These are phyloP conservation scores for Bradypus variegatus DNA, from an alignment of 2,797 vertebrate genomes.

Conservation along the genomic window DNA sequence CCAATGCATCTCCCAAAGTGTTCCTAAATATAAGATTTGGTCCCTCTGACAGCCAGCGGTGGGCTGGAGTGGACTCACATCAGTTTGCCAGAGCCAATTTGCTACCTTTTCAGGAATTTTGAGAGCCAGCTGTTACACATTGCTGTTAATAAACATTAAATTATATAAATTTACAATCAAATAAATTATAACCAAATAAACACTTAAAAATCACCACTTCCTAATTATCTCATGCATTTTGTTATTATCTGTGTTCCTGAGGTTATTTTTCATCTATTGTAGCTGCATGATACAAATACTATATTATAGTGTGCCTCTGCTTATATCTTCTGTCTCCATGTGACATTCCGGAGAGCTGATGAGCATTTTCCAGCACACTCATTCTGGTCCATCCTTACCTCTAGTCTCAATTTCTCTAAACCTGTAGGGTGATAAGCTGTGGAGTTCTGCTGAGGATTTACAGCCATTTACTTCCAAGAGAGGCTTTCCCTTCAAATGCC, in stretches of 20 bases:
- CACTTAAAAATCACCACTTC: background rate
- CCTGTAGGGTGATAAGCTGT: background rate
- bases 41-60: background rate
- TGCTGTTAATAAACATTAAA: background rate
- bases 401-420: background rate
- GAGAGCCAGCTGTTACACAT: background rate
- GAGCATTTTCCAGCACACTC: background rate
- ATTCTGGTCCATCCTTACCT: background rate
- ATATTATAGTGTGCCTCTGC: background rate
- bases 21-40: background rate
- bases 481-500: background rate
- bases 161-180: background rate
- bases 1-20: background rate
- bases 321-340: fast-evolving
- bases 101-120: background rate
- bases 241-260: background rate
- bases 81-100: background rate
- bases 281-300: background rate
- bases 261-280: background rate
- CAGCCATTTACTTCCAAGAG: background rate
- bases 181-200: background rate
- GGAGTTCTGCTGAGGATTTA: background rate
- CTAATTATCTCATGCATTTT: background rate
- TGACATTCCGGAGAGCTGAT: background rate
- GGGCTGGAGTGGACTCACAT: background rate